A percentile compares a stretch with the other conserved stretches of the same genome.
Conservation (phyloP, 2,888 invertebrate genomes). For the Leistus spinibarbis region DNA sequence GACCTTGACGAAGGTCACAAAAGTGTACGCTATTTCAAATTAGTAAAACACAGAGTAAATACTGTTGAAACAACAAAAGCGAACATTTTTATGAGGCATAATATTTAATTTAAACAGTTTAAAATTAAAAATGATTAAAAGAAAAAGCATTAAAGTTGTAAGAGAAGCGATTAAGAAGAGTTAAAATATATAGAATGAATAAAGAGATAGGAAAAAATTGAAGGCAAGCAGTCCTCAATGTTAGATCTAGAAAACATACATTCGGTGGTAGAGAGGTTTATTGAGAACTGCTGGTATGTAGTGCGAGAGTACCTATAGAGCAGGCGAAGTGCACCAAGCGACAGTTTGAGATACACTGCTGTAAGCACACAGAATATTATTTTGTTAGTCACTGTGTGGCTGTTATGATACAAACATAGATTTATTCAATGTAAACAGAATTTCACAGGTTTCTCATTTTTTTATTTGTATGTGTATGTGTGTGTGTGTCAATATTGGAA, state of each 20-base stretch:
- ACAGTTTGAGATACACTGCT: constrained; percentile 40
- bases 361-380: constrained; percentile 39
- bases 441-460: neutral
- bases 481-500: neutral
- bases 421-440: no score
- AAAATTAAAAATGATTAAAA: neutral
- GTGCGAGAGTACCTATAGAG: constrained; percentile 39
- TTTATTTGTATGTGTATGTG: neutral
- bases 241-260: constrained; percentile 4
- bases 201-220: neutral
- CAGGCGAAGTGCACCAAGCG: constrained; percentile 40
- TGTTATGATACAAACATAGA: constrained; percentile 2
- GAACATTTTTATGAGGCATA: no score
- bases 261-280: constrained; percentile 10
- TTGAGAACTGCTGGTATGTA: constrained; percentile 37
- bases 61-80: no score
- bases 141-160: neutral
- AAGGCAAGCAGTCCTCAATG: constrained; percentile 8
- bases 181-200: neutral
- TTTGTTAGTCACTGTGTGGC: constrained; percentile 11
- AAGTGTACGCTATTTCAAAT: no score
- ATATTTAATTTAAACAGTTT: no score
- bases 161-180: neutral
- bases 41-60: no score
- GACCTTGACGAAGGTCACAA: no score